Evolutionary conservation across 2,888 invertebrate genomes (phyloP).

Genomic region (Thalpophila matura): DNA sequence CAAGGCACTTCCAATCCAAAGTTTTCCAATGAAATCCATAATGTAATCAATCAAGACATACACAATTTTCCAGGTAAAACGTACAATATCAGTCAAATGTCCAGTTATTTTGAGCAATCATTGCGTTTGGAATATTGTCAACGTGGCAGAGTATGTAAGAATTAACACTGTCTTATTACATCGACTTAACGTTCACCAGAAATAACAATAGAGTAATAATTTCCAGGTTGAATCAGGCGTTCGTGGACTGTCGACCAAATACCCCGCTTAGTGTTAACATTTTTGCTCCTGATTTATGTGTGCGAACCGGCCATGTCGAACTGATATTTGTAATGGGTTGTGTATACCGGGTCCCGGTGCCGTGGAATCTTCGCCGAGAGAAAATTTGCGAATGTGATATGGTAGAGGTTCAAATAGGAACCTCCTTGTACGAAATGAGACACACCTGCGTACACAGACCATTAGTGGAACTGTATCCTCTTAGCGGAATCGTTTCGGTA

Average conservation of each 20-base stretch:
- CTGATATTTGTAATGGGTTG: constrained; percentile 83
- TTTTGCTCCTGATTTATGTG: constrained; percentile 83
- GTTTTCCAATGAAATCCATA: background rate
- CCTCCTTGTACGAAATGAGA: constrained; percentile 82
- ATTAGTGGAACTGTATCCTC: constrained; percentile 77
- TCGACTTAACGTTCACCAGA: background rate
- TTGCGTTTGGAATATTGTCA: constrained; percentile 86
- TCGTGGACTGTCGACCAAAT: constrained; percentile 80
- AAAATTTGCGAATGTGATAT: constrained; percentile 86
- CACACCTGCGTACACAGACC: constrained; percentile 82
- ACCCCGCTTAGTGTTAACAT: constrained; percentile 77
- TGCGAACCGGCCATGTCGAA: constrained; percentile 74
- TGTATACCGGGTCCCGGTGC: constrained; percentile 76
- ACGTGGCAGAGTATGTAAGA: constrained; percentile 82
- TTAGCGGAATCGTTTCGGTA: constrained; percentile 82
- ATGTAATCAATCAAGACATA: background rate
- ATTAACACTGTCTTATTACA: background rate
- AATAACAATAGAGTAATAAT: background rate
- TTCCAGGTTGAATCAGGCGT: constrained; percentile 82
- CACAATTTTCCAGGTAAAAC: constrained; percentile 77
- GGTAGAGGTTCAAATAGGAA: constrained; percentile 82
- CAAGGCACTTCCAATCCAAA: too few relatives aligned
- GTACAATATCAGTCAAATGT: constrained; percentile 83
- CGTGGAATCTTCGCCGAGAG: constrained; percentile 81
- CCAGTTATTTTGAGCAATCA: constrained; percentile 86